Base-by-base conservation (phyloP, 1,140 invertebrate genomes). In the Drosophila pseudoobscura region DNA sequence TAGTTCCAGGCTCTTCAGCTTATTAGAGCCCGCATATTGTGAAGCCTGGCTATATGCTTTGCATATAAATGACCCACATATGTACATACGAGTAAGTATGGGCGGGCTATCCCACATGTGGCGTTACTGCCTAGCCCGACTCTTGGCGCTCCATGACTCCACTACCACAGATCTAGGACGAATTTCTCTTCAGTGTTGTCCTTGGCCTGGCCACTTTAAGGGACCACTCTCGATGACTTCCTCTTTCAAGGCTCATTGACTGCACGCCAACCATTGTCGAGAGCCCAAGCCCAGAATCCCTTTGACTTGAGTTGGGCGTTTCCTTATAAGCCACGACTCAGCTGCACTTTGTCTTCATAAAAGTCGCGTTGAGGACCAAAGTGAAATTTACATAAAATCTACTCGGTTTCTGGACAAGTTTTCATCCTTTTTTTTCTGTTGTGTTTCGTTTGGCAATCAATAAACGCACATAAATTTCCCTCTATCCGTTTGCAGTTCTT, bases 341-440 rank as follows among this genome's bases (percentile, higher is more conserved):
- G 82, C 78, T 87, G 82, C 82, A 85, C 75, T 87, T 57, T 64
- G 84, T 85, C 82, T 78, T 65, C 83, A 85, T 85, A 87, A 87
- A 87, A 75, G 82, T 87, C 82, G 64, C 73, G 62, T 60, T 70
- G 66, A 80, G 82, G 56, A 59, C 57, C 59, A 56, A 65, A 56
- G 39, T 39, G 57, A 75, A 84, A 87, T 85, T 85, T 87, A 75
- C 82, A 85, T 85, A 87, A 85, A 87, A 78, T 85, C 60, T 54
- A 51, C 20, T 68, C 51, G 65, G 44, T 35, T 69, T 56, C 51
- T 56, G 65, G 50, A 56, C 63, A 68, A 69, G 65, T 56, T 56
- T 69, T 43, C 64, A 69, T 69, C 65, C 65, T 69, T 69, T 39
- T 39, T 39, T 39, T 39, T 39, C 61, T 43, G 49, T 39, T 60